Conservation (phyloP, 2,113 vertebrate genomes). For the Merops nubicus region DNA sequence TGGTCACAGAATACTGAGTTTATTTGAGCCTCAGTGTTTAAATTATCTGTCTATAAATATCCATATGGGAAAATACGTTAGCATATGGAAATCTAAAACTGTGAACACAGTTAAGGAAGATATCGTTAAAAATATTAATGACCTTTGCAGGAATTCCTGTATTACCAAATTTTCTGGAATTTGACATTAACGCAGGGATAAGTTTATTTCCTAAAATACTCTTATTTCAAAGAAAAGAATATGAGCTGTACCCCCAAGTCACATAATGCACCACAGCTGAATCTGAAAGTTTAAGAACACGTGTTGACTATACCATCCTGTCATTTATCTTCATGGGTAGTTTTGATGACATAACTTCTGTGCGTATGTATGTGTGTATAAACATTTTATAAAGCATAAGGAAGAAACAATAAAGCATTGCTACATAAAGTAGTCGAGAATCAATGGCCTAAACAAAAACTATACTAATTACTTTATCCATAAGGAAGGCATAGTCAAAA, state of each 20-base stretch:
- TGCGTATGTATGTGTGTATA: not conserved
- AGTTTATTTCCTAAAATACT: not conserved
- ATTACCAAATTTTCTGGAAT: not conserved
- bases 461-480: not conserved
- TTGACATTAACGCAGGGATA: not conserved
- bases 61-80: not conserved
- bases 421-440: not conserved
- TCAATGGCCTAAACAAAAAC: not conserved
- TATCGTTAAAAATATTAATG: not conserved
- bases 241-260: not conserved
- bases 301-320: not conserved
- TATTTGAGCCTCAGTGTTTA: not conserved
- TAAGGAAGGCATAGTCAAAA: not conserved
- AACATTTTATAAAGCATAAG: not conserved
- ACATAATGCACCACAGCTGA: not conserved
- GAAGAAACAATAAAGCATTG: not conserved
- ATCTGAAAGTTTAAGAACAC: not conserved
- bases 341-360: rapidly evolving
- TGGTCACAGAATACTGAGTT: not conserved
- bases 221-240: not conserved
- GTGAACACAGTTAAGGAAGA: not conserved
- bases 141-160: not conserved
- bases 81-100: not conserved
- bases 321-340: rapidly evolving
- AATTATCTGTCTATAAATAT: not conserved